Base-by-base conservation (phyloP, 2,797 vertebrate genomes). In the Argentina silus region DNA sequence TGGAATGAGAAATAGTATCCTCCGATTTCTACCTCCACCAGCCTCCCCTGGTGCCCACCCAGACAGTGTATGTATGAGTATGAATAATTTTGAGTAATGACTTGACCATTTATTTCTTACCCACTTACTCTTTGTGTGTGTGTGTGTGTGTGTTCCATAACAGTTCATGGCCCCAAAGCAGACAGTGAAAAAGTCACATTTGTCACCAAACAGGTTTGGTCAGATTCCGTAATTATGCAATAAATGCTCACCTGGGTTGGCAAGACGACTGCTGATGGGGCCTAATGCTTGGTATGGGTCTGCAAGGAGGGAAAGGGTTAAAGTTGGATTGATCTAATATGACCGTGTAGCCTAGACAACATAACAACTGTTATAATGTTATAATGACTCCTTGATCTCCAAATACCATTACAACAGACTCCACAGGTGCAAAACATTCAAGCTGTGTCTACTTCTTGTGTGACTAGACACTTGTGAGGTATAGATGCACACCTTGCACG, bases 281-380 rank as follows among this genome's bases (percentile, higher is more conserved):
- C 95, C 95, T 81, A 96, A 88, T 75, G 94, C 92, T 89, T 96
- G 95, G 83, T 95, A 96, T 0, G 95, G 94, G 79, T 96, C 95
- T 96, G 91, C 23, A 72, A 78, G 75, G 14, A 77, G 76, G 43
- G 75, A 61, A 68, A 80, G 60, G 36, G 19, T 48, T 11, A 2
- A 72, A 7, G 59, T 65, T 56, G 4, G 44, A n/a, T 64, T 48
- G 3, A 19, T 66, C 17, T 66, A 60, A 57, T 3, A 53, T 51
- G 47, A 17, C 15, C 14, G 17, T 43, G 3, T 17, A 21, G 12
- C 0, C 27, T 21, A 17, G 53, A 57, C 42, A n/a, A 44, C n/a
- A 43, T 14, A 42, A 57, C 15, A 44, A 17, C 27, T 21, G 19
- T 43, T 59, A 69, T 10, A 57, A 3, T 36, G 27, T 36, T 36